Evolutionary conservation across 2,113 vertebrate genomes (phyloP).

Genomic region (Lagopus muta): DNA sequence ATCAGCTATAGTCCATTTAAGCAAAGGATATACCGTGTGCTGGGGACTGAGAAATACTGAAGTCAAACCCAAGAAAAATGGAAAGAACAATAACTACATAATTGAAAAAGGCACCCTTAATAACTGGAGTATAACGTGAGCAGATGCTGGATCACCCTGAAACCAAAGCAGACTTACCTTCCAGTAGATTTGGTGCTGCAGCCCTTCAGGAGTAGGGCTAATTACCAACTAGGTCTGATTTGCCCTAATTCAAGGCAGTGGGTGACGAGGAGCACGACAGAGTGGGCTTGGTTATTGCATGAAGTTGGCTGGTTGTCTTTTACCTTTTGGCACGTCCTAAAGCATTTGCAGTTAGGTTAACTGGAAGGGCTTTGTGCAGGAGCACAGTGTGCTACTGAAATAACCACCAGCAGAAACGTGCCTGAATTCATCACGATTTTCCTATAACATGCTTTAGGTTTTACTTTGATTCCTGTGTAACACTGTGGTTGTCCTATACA

Average conservation of each 20-base stretch:
- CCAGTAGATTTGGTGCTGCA: no score
- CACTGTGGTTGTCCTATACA: not conserved
- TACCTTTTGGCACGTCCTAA: no score
- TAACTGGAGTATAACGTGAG: not conserved
- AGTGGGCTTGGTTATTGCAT: not conserved
- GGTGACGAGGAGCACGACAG: no score
- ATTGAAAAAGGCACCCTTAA: not conserved
- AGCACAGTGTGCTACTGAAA: not conserved
- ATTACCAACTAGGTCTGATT: not conserved
- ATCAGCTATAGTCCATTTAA: not conserved
- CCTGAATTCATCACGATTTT: rapidly evolving
- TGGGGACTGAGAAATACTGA: not conserved
- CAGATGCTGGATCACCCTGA: not conserved
- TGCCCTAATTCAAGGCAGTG: not conserved
- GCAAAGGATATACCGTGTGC: not conserved
- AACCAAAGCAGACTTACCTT: not conserved
- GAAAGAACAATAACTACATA: not conserved
- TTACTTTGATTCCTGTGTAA: not conserved
- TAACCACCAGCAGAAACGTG: not conserved
- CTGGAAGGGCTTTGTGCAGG: not conserved
- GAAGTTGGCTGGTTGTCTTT: not conserved
- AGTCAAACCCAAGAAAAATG: not conserved
- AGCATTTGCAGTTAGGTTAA: rapidly evolving
- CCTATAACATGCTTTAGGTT: rapidly evolving
- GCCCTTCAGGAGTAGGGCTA: not conserved